These are phyloP conservation scores for Dolichotis patagonum DNA, from an alignment of 2,113 vertebrate species.

Conservation along the genomic window DNA sequence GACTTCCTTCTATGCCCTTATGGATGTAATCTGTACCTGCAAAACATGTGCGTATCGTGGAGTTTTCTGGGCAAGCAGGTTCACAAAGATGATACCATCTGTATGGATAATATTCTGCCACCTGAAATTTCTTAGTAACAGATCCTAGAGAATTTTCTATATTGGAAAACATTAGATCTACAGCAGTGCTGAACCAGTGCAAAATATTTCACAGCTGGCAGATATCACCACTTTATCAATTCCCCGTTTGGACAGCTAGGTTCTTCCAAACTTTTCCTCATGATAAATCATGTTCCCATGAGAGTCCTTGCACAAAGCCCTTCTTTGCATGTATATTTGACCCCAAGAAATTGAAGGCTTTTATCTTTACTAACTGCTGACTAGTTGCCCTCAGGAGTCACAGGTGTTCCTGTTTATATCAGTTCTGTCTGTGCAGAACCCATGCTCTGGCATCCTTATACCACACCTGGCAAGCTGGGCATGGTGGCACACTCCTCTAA, in stretches of 20 bases:
- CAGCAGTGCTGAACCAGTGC: not conserved
- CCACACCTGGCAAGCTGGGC: no score
- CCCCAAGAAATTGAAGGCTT: not conserved
- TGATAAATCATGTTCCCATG: not conserved
- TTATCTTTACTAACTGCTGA: not conserved
- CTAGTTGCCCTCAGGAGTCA: not conserved
- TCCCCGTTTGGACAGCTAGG: not conserved
- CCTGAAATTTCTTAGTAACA: not conserved
- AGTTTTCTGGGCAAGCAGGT: not conserved
- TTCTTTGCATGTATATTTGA: fast-evolving
- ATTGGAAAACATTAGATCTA: not conserved
- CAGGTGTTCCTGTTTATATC: fast-evolving
- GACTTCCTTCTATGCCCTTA: not conserved
- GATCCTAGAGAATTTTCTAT: not conserved
- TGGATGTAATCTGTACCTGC: not conserved
- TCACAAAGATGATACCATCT: not conserved
- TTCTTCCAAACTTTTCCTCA: not conserved
- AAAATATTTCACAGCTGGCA: not conserved
- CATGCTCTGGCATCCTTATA: not conserved
- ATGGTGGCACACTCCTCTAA: no score
- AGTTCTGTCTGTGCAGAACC: not conserved
- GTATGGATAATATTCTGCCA: not conserved
- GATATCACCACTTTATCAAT: not conserved
- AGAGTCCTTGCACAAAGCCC: not conserved
- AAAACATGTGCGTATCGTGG: not conserved